Evolutionary conservation across 2,797 vertebrate genomes (phyloP).

Genomic region (Anguilla megastoma): DNA sequence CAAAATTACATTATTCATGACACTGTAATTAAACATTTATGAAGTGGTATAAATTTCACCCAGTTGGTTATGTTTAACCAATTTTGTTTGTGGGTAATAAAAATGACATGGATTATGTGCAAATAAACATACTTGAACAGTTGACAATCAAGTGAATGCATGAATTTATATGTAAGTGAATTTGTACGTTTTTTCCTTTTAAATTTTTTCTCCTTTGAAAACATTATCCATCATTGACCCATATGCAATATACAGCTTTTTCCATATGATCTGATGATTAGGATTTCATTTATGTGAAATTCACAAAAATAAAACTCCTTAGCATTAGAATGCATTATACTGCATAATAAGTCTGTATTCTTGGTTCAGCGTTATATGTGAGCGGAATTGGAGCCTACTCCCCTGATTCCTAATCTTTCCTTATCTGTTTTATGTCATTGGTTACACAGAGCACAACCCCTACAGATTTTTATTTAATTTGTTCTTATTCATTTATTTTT

Average conservation of each 20-base stretch:
- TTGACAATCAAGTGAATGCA: no score
- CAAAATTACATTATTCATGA: no score
- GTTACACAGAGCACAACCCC: not conserved
- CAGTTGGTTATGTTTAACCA: no score
- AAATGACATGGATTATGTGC: no score
- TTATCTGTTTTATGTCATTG: conserved; percentile 29
- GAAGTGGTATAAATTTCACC: no score
- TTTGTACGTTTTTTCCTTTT: no score
- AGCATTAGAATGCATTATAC: not conserved
- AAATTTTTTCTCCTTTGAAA: no score
- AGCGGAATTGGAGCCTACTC: not conserved
- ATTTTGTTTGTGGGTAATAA: no score
- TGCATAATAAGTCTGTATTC: not conserved
- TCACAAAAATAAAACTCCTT: not conserved
- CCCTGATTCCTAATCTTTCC: not conserved
- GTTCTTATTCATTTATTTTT: not conserved
- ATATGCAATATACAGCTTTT: conserved; percentile 24
- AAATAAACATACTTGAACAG: no score
- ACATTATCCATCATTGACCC: not conserved
- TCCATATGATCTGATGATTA: conserved; percentile 33
- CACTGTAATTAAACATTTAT: no score
- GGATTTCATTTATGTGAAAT: not conserved
- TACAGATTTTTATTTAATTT: not conserved
- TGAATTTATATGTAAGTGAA: no score
- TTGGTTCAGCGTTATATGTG: not conserved